These are phyloP conservation scores for Cyprichromis sp. DNA, from an alignment of 2,113 vertebrate genomes.

Conservation along the genomic window DNA sequence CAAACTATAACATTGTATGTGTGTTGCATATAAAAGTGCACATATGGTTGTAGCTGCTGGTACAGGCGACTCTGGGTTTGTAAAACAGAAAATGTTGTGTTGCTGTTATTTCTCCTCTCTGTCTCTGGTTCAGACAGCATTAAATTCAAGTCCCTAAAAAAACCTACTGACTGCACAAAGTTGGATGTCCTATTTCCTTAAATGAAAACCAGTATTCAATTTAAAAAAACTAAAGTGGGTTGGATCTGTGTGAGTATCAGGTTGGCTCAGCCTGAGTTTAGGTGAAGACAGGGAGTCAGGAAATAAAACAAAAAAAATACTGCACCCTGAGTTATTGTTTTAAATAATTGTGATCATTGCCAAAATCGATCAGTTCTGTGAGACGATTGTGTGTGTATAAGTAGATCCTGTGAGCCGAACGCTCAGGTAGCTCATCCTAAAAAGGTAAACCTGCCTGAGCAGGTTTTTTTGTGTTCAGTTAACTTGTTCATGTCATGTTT, in stretches of 20 bases:
- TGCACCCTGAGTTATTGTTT: not conserved
- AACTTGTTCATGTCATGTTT: not conserved
- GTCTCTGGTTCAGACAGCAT: not conserved
- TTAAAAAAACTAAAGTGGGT: not conserved
- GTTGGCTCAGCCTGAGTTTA: not conserved
- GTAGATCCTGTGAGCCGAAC: not conserved
- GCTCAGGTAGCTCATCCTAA: not conserved
- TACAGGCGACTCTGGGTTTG: not conserved
- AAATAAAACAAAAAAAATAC: not conserved
- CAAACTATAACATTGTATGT: not conserved
- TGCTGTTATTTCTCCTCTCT: not conserved
- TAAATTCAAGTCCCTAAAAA: not conserved
- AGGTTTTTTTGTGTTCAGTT: not conserved
- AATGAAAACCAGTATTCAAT: not conserved
- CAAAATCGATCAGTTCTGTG: not conserved
- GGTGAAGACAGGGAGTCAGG: not conserved
- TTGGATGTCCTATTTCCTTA: not conserved
- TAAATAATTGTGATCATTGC: not conserved
- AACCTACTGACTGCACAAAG: not conserved
- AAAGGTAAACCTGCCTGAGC: not conserved
- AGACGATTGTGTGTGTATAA: not conserved
- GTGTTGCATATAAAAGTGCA: not conserved
- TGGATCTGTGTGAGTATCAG: not conserved
- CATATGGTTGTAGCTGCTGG: not conserved
- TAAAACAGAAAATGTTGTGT: not conserved